phyloP scores from a whole-genome alignment of 2,888 invertebrate genomes.

The Athetis lepigone region DNA sequence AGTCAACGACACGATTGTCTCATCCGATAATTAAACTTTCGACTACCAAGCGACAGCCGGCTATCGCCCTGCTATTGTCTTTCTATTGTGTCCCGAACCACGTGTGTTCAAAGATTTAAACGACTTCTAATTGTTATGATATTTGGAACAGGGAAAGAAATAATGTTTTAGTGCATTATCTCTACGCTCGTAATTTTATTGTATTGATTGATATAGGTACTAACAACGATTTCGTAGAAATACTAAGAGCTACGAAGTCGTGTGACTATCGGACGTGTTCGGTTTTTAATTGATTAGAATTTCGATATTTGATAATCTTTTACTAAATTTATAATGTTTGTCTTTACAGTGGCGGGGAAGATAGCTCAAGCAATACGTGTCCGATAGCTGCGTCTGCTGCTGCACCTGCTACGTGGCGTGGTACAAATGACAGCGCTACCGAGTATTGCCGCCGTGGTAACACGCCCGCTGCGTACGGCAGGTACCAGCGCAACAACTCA shows the following conservation, averaged over 20 bases:
- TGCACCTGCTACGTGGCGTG: slow-evolving; percentile 87
- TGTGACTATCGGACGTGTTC: not conserved
- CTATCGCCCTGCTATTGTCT: no score
- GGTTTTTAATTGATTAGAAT: slow-evolving; percentile 1
- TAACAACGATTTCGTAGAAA: not conserved
- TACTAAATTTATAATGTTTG: slow-evolving; percentile 24
- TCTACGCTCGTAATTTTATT: not conserved
- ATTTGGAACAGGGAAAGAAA: no score
- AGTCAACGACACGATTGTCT: no score
- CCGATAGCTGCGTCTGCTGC: slow-evolving; percentile 87
- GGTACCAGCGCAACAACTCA: slow-evolving; percentile 90
- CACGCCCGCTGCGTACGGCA: slow-evolving; percentile 89
- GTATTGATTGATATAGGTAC: no score
- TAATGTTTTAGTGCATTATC: not conserved
- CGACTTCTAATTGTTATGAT: no score
- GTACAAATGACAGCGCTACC: slow-evolving; percentile 88
- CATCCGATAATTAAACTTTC: no score
- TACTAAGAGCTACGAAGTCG: not conserved
- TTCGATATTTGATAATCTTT: slow-evolving; percentile 1
- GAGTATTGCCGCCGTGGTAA: slow-evolving; percentile 88
- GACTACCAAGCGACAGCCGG: no score
- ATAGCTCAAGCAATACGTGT: slow-evolving; percentile 84
- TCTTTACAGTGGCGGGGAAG: slow-evolving; percentile 83
- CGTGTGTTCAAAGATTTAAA: no score
- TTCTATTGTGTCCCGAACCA: no score